Evolutionary conservation across 2,113 vertebrate genomes (phyloP), one percentile per base, ranked within the genome.

Genomic region (Entomyzon cyanotis): DNA sequence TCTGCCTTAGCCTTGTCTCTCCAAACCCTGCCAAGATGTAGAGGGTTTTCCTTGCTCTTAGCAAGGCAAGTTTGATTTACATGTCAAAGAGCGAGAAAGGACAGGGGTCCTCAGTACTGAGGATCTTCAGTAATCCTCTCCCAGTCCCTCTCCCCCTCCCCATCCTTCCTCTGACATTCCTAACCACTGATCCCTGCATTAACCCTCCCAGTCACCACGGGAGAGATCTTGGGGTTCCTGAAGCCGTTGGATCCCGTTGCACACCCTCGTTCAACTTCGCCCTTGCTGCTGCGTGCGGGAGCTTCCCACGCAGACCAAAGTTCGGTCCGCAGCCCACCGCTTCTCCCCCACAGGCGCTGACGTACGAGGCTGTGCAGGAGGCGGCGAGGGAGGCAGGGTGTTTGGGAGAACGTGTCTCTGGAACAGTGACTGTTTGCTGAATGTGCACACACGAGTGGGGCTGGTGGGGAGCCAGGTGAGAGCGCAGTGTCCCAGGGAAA

Each of bases 271-370:
- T 93, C 16, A 95, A 76, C 90, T 83, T 90, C 33, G 0, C 94
- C 94, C 93, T 87, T 69, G 12, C 79, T 78, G 94, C 95, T 93
- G 95, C 85, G 79, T 91, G 96, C 82, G 68, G 91, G 89, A 96
- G 88, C 95, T 95, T 71, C 96, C 96, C 93, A 94, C 95, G 17
- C 87, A 49, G 95, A 65, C n/a, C 93, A 83, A 82, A 83, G 95
- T 80, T 85, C 59, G 75, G 94, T 95, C 75, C 79, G 77, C 96
- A 95, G 88, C 95, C 92, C 94, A 94, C 96, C 1, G 56, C 28
- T 31, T 91, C 96, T 95, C 94, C 93, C 82, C 95, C 95, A 71
- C 90, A 77, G 90, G 83, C 82, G 0, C 42, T 96, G 96, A 96
- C 94, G 95, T 78, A 7, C n/a, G 42, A 91, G 90, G 18, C 84